Evolutionary conservation across 2,888 invertebrate species (phyloP).

Genomic region (Xanthia togata): DNA sequence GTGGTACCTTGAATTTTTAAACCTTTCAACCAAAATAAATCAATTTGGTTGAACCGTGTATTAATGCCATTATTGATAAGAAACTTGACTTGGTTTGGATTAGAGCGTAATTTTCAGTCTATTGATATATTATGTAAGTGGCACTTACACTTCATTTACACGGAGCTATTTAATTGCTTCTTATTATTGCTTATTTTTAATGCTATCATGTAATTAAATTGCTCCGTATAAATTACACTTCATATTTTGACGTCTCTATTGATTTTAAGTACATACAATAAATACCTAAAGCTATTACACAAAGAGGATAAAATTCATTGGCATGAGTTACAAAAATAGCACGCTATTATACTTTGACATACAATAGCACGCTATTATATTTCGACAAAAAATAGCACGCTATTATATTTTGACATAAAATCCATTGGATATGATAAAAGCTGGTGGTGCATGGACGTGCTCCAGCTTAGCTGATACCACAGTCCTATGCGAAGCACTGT

Average conservation of each 20-base stretch:
- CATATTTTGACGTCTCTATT: background rate
- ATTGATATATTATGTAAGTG: background rate
- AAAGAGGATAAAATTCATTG: slow-evolving; percentile 8
- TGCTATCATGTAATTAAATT: slow-evolving; percentile 2
- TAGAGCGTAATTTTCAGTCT: background rate
- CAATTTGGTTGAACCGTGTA: background rate
- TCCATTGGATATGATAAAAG: slow-evolving; percentile 60
- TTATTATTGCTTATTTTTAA: background rate
- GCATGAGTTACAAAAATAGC: slow-evolving; percentile 11
- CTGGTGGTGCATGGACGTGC: slow-evolving; percentile 61
- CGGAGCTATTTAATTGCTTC: background rate
- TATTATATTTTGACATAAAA: slow-evolving; percentile 49
- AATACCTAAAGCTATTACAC: background rate
- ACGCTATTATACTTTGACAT: slow-evolving; percentile 44
- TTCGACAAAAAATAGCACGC: slow-evolving; percentile 22
- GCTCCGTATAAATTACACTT: background rate
- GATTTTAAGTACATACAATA: slow-evolving; percentile 27
- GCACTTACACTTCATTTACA: slow-evolving; percentile 4
- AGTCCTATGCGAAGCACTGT: slow-evolving; percentile 38
- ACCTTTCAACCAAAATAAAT: background rate
- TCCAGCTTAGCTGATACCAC: slow-evolving; percentile 54
- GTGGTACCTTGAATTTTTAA: background rate
- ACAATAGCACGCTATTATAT: slow-evolving; percentile 21
- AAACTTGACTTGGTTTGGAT: background rate
- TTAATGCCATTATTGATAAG: background rate